These are phyloP conservation scores for Epicampocera succincta DNA, from an alignment of 2,888 invertebrate genomes.

Conservation along the genomic window DNA sequence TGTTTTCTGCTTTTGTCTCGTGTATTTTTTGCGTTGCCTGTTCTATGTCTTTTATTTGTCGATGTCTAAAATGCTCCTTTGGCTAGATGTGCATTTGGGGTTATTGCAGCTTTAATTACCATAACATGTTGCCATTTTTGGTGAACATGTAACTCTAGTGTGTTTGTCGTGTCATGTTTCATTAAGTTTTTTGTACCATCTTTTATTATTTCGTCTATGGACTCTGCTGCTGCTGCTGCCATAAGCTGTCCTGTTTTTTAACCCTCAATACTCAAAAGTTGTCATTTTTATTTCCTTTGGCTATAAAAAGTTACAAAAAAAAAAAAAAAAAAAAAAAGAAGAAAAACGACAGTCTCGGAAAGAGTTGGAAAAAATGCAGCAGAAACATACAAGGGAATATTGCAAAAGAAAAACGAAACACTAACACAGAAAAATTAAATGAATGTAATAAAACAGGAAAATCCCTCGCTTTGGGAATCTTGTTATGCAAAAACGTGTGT, in stretches of 20 bases:
- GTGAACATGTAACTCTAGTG: conserved; percentile 38
- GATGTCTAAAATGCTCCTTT: conserved; percentile 7
- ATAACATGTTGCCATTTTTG: conserved; percentile 63
- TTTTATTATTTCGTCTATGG: conserved; percentile 2
- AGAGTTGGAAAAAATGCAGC: conserved; percentile 20
- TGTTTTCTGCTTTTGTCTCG: not conserved
- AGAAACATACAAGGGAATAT: conserved; percentile 40
- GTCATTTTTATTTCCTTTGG: conserved; percentile 68
- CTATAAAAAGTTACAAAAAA: conserved; percentile 47
- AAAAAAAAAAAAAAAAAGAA: conserved; percentile 33
- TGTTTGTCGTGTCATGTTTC: conserved; percentile 48
- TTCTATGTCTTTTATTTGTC: not conserved
- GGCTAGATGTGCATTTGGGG: conserved; percentile 41
- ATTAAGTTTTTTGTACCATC: conserved; percentile 2
- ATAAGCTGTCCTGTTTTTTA: conserved; percentile 34
- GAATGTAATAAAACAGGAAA: conserved; percentile 54
- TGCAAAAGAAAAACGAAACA: conserved; percentile 31
- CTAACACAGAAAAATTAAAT: conserved; percentile 35
- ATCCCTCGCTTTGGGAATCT: conserved; percentile 42
- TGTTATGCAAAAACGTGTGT: conserved; percentile 4
- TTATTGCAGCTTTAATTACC: conserved; percentile 65
- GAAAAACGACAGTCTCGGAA: too few species aligned
- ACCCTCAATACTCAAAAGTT: conserved; percentile 62
- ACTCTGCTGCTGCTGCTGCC: not conserved
- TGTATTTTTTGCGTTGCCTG: not conserved